phyloP scores from a whole-genome alignment of 2,888 invertebrate species.

The Rhyacophila evoluta region DNA sequence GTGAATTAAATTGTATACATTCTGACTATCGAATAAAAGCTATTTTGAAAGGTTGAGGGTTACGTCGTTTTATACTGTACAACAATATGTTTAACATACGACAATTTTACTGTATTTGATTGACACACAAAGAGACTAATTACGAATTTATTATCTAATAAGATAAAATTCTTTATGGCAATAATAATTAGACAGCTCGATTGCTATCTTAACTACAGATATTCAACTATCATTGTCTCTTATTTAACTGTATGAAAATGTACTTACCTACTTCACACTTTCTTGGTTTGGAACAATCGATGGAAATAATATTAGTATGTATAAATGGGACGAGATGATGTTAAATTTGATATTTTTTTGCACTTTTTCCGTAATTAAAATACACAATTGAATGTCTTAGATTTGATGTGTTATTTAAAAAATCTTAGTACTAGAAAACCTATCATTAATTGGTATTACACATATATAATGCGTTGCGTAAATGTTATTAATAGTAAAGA shows the following conservation, averaged over 20 bases:
- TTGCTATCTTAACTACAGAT: background rate
- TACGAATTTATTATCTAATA: background rate
- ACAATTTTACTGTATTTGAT: no score
- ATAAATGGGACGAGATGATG: background rate
- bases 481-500: no score
- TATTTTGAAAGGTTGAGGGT: no score
- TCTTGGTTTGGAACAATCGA: background rate
- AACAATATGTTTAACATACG: no score
- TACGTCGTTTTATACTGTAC: no score
- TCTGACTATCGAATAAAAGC: no score
- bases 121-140: constrained; percentile 3
- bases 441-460: no score
- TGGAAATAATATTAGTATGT: background rate
- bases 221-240: background rate
- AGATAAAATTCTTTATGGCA: background rate
- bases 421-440: no score
- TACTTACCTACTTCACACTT: background rate
- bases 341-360: background rate
- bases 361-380: background rate
- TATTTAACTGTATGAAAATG: background rate
- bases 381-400: background rate
- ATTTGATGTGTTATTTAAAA: background rate
- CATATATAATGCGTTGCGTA: no score
- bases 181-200: background rate
- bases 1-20: no score